Evolutionary conservation across 2,888 invertebrate species (phyloP), one percentile per base, ranked within the genome.

Genomic region (Escarpia spicata): DNA sequence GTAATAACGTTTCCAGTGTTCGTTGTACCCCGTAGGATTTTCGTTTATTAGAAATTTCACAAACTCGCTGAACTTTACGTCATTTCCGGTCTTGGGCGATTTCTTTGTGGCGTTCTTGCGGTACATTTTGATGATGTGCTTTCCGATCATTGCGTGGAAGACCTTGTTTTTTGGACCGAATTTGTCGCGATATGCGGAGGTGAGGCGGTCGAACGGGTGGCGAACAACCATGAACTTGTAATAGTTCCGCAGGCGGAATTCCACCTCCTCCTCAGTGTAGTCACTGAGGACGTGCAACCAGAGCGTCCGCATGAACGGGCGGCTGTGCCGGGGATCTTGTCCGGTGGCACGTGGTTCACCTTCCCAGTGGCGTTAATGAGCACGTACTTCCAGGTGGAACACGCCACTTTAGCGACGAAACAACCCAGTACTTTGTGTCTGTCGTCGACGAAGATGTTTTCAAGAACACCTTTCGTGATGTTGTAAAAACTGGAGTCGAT

Each of bases 381-480:
- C 26, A 92, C 91, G 45, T 92, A 91, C 92, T 93, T 93, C 37
- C 92, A 45, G 31, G 91, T 91, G 10, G 93, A 91, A 10, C 92
- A 93, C 10, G 93, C 93, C 9, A 92, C 93, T n/a, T 93, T 93
- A 8, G 93, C 92, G n/a, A 93, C 91, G 90, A 89, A 43, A 45
- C 93, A 93, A 91, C 92, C 89, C 45, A 93, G 45, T 10, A 93
- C 75, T 19, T 75, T 12, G 75, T 75, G 75, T 1, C 75, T 15
- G 75, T 75, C 75, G 75, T 75, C 75, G 3, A 75, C 75, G 75
- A 98, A 75, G 75, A 75, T 75, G 75, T 75, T 75, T 0, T 3
- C 75, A 26, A 75, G 75, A 15, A 75, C 75, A 1, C 19, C 75
- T 75, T 2, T 75, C 4, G 75, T 19, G 26, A 75, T 75, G 75